A percentile compares a stretch with the other conserved stretches of the same genome.
Evolutionary conservation across 2,797 vertebrate species (phyloP).

Genomic region (Vespertilio murinus): DNA sequence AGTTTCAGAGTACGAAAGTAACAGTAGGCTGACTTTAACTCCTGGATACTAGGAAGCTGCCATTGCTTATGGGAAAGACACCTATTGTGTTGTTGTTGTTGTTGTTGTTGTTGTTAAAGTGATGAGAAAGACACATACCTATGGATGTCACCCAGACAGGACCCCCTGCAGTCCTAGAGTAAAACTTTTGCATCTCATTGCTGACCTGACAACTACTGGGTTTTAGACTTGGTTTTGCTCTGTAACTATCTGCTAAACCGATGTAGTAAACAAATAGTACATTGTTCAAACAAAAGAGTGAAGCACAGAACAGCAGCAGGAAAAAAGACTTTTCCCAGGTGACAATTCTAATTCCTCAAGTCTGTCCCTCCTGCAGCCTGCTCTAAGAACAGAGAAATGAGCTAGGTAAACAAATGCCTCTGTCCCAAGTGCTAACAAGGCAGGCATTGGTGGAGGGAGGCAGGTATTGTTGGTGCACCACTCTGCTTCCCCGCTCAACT

Average conservation of each 20-base stretch:
- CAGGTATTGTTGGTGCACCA: not conserved
- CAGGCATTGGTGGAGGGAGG: not conserved
- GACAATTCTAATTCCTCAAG: not conserved
- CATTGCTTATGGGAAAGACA: not conserved
- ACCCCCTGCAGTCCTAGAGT: not conserved
- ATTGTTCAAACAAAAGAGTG: not conserved
- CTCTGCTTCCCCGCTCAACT: not conserved
- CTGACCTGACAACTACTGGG: no score
- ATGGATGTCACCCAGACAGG: not conserved
- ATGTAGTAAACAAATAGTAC: not conserved
- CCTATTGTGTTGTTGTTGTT: not conserved
- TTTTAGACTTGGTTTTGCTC: not conserved
- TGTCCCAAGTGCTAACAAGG: not conserved
- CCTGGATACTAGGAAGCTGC: not conserved
- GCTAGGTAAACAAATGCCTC: not conserved
- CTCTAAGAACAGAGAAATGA: not conserved
- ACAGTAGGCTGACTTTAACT: not conserved
- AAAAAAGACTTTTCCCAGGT: not conserved
- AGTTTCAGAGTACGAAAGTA: slow-evolving; percentile 22
- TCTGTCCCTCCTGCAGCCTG: not conserved
- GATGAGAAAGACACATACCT: not conserved
- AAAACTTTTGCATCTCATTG: not conserved
- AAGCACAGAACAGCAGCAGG: not conserved
- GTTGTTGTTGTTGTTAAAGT: not conserved
- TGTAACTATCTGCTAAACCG: not conserved